Conservation (phyloP, 1,140 invertebrate species). For the Probaryconus sp. region DNA sequence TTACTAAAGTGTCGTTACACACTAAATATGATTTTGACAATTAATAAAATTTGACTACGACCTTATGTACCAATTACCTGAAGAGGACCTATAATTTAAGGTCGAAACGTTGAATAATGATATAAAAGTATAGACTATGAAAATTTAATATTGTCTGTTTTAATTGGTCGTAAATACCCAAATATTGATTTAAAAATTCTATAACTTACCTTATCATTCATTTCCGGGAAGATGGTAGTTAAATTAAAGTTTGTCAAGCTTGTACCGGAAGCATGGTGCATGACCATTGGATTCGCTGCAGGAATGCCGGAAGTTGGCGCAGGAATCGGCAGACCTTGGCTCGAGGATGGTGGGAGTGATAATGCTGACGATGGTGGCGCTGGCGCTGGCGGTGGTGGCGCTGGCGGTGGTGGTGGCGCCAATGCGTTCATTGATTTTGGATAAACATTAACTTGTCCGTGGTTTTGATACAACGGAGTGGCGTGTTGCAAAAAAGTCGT, state of each 20-base stretch:
- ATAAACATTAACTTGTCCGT: slow-evolving; percentile 70
- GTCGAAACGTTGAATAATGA: too few relatives aligned
- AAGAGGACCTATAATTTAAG: too few relatives aligned
- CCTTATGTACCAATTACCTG: too few relatives aligned
- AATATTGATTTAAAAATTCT: not conserved
- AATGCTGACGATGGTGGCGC: slow-evolving; percentile 52
- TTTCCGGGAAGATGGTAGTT: slow-evolving; percentile 84
- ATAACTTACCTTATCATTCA: slow-evolving; percentile 81
- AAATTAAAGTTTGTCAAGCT: slow-evolving; percentile 84
- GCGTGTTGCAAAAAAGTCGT: slow-evolving; percentile 67
- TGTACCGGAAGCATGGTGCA: slow-evolving; percentile 77
- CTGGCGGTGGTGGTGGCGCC: slow-evolving; percentile 65
- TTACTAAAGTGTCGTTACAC: not conserved
- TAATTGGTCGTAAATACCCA: too few relatives aligned
- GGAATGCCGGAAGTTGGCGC: slow-evolving; percentile 46
- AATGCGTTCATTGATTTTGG: slow-evolving; percentile 67
- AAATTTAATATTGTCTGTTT: too few relatives aligned
- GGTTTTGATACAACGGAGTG: slow-evolving; percentile 74
- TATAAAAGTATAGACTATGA: too few relatives aligned
- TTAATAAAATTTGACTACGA: too few relatives aligned
- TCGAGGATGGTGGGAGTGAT: slow-evolving; percentile 53
- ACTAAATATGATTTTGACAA: too few relatives aligned
- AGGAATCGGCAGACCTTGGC: slow-evolving; percentile 59
- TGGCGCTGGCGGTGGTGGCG: slow-evolving; percentile 53
- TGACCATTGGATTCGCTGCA: slow-evolving; percentile 67